Evolutionary conservation across 2,888 invertebrate species (phyloP).

Genomic region (Desoria tigrina): DNA sequence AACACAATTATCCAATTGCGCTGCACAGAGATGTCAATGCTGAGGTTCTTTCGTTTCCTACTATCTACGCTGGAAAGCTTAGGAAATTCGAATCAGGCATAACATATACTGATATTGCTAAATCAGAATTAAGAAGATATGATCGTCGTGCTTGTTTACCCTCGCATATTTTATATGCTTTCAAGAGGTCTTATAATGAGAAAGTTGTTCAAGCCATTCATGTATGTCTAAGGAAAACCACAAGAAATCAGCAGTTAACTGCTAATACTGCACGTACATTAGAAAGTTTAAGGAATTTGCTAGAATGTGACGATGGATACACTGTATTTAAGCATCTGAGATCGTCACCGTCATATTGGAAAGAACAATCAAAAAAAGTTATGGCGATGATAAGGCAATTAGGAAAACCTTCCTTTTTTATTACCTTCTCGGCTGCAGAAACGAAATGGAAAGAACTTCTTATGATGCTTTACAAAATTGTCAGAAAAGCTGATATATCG

Average conservation of each 20-base stretch:
- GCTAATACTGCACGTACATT: slow-evolving; percentile 9
- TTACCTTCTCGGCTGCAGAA: slow-evolving; percentile 41
- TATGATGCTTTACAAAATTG: background rate
- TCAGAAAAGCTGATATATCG: slow-evolving; percentile 12
- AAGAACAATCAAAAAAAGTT: slow-evolving; percentile 21
- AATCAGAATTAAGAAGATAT: slow-evolving; percentile 29
- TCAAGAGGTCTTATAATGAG: slow-evolving; percentile 15
- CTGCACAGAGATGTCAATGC: slow-evolving; percentile 14
- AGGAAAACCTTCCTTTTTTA: slow-evolving; percentile 30
- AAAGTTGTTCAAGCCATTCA: slow-evolving; percentile 17
- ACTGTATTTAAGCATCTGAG: slow-evolving; percentile 25
- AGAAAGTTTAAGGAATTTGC: slow-evolving; percentile 1
- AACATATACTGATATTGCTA: slow-evolving; percentile 22
- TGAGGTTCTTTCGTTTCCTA: slow-evolving; percentile 20
- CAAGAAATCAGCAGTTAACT: too few relatives aligned
- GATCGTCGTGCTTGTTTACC: slow-evolving; percentile 20
- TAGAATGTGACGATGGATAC: slow-evolving; percentile 40
- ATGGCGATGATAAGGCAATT: slow-evolving; percentile 36
- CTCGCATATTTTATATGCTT: slow-evolving; percentile 24
- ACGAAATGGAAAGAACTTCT: slow-evolving; percentile 21
- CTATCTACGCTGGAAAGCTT: slow-evolving; percentile 16
- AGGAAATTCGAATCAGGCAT: background rate
- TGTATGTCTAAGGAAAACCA: slow-evolving; percentile 21
- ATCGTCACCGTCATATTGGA: slow-evolving; percentile 35
- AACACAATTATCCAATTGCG: slow-evolving; percentile 14